These are phyloP conservation scores for Pachliopta kotzebuea DNA, from an alignment of 2,888 invertebrate species.

Conservation along the genomic window DNA sequence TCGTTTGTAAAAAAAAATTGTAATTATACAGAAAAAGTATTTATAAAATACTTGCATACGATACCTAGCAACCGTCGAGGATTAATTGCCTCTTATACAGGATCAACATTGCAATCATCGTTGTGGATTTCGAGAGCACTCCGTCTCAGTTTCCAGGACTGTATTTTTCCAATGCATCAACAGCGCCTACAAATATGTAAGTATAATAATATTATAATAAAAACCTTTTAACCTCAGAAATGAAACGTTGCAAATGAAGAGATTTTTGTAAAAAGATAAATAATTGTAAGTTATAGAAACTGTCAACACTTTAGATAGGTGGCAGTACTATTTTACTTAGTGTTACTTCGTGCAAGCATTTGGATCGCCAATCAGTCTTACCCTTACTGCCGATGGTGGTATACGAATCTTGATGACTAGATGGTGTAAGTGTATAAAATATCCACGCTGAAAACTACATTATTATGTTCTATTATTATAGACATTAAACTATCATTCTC, in stretches of 20 bases:
- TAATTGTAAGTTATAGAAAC: too few species aligned
- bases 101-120: conserved; percentile 21
- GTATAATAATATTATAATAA: conserved; percentile 15
- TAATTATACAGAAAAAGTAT: background rate
- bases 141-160: conserved; percentile 6
- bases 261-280: background rate
- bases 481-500: too few species aligned
- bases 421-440: too few species aligned
- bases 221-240: background rate
- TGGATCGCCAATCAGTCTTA: too few species aligned
- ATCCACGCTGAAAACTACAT: too few species aligned
- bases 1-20: background rate
- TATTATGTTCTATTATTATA: too few species aligned
- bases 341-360: too few species aligned
- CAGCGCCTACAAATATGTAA: conserved; percentile 1
- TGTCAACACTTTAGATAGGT: too few species aligned
- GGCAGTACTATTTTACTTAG: too few species aligned
- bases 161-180: conserved; percentile 19
- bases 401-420: too few species aligned
- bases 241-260: background rate
- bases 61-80: background rate
- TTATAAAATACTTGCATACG: background rate
- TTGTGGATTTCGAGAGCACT: conserved; percentile 21
- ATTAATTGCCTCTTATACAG: conserved; percentile 6
- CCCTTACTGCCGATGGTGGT: too few species aligned